Percentiles rank a stretch among this genome's conserved stretches.
Evolutionary conservation across 2,888 invertebrate species (phyloP).

Genomic region (Tenthredo notha): DNA sequence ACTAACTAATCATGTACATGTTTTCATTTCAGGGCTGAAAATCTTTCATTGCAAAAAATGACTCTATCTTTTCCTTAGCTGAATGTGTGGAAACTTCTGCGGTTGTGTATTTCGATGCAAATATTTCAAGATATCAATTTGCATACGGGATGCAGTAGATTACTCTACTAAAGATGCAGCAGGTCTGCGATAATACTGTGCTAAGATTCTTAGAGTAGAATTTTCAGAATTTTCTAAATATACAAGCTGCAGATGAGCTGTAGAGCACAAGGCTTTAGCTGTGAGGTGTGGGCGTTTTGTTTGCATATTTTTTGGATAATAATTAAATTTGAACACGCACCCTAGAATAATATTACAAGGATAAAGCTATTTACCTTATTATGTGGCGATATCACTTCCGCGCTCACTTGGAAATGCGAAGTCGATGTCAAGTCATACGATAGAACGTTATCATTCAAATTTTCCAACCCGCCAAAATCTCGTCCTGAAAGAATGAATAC

Average conservation of each 20-base stretch:
- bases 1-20: not conserved
- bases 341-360: not conserved
- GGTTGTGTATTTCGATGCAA: not conserved
- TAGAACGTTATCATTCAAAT: slow-evolving; percentile 14
- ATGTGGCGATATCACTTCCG: not conserved
- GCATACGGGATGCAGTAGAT: not conserved
- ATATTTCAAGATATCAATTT: not conserved
- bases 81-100: not conserved
- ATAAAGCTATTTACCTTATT: not conserved
- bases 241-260: not conserved
- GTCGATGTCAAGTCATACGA: not conserved
- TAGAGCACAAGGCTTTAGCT: not conserved
- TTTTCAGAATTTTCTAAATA: not conserved
- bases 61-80: not conserved
- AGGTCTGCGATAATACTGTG: not conserved
- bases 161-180: not conserved
- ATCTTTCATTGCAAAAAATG: not conserved
- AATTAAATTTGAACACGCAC: not conserved
- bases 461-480: not conserved
- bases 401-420: not conserved
- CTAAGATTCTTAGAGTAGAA: not conserved
- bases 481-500: not conserved
- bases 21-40: not conserved
- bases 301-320: not conserved
- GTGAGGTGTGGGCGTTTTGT: not conserved